Conservation (phyloP, 2,888 invertebrate genomes). For the Mamestra brassicae region DNA sequence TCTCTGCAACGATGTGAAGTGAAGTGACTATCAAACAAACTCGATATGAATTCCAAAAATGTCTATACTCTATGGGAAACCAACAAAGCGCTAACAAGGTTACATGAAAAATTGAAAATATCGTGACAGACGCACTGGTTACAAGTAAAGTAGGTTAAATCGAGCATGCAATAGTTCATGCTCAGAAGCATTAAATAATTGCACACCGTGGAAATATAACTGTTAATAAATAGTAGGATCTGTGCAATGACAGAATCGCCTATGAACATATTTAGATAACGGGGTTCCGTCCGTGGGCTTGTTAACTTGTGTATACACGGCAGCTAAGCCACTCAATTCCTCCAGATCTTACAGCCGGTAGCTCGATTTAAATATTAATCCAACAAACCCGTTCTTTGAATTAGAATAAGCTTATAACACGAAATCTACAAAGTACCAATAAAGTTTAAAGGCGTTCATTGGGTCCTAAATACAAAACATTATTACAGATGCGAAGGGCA, state of each 20-base stretch:
- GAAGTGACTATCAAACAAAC: background rate
- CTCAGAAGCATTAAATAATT: conserved; percentile 72
- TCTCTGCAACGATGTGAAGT: background rate
- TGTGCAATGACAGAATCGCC: conserved; percentile 66
- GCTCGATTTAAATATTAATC: conserved; percentile 61
- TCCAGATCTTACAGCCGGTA: conserved; percentile 39
- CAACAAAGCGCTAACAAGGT: conserved; percentile 4
- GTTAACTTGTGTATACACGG: conserved; percentile 39
- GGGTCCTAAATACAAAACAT: conserved; percentile 17
- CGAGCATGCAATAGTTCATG: conserved; percentile 69
- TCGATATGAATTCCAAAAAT: background rate
- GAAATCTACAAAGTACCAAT: conserved; percentile 22
- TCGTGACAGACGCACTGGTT: conserved; percentile 38
- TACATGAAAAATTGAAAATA: conserved; percentile 30
- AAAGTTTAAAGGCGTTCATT: conserved; percentile 17
- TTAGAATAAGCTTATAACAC: conserved; percentile 44
- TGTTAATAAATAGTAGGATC: conserved; percentile 72
- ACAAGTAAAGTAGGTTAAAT: conserved; percentile 67
- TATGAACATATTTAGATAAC: conserved; percentile 72
- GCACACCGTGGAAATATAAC: conserved; percentile 66
- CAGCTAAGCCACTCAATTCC: conserved; percentile 27
- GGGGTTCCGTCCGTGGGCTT: conserved; percentile 65
- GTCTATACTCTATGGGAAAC: background rate
- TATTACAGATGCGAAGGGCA: conserved; percentile 6
- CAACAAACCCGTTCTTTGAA: conserved; percentile 63